Evolutionary conservation across 2,113 vertebrate genomes (phyloP), one percentile per base, ranked within the genome.

Genomic region (Cyrtonyx montezumae): DNA sequence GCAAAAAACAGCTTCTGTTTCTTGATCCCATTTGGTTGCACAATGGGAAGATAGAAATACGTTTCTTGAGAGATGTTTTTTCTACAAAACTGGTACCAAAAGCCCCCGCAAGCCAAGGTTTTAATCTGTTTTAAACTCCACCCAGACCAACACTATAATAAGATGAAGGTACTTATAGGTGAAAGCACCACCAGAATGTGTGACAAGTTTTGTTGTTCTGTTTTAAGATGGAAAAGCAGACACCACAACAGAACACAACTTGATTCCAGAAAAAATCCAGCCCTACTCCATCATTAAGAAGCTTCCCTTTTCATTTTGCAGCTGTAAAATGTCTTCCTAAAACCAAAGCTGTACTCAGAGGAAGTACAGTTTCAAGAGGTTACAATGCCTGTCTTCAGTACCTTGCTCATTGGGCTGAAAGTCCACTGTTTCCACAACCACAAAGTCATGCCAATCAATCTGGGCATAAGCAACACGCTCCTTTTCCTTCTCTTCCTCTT

Each of bases 361-460:
- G 53, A 13, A 19, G 48, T 18, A 77, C 51, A 32, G 13, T 46
- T 62, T 10, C 46, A n/a, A 26, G 46, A 55, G 5, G 6, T 63
- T 61, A 55, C 59, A 53, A 20, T 0, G 1, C n/a, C n/a, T 13
- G 63, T 32, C 9, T 67, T 18, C 76, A 79, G 32, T 91, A 99
- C 99, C 99, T 98, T 99, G 99, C 83, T 99, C 99, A 5, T 96
- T 99, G 89, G 99, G 99, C 93, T 99, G 99, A 91, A 99, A 99
- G 96, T 99, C 99, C 51, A 99, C 99, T 0, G 99, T 99, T 95
- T 99, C 99, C 58, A 99, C 99, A 9, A 99, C 99, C 13, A 99
- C 99, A 87, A 99, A 99, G 94, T 99, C 99, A 28, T 99, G 99
- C 99, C 99, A 99, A 90, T 99, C 99, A 1, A 99, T 99, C 96